Conservation (phyloP, 2,797 vertebrate species). For the Tinamus major region DNA sequence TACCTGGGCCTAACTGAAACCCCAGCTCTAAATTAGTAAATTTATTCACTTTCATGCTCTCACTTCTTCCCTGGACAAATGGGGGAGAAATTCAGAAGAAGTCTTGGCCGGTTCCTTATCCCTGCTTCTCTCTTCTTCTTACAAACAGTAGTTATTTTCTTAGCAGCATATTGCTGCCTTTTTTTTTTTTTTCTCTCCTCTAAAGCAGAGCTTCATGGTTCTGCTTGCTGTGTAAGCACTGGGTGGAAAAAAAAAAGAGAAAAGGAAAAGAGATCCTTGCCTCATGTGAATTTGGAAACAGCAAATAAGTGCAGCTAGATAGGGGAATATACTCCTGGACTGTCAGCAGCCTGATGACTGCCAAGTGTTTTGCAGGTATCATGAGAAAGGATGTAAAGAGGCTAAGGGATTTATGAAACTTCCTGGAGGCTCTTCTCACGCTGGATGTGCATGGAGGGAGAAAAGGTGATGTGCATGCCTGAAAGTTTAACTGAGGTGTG, state of each 20-base stretch:
- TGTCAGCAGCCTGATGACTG: not conserved
- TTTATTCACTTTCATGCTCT: not conserved
- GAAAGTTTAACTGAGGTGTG: not conserved
- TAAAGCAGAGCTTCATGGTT: not conserved
- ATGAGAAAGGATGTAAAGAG: not conserved
- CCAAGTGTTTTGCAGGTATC: not conserved
- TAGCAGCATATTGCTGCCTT: not conserved
- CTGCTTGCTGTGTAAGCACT: not conserved
- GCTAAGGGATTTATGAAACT: not conserved
- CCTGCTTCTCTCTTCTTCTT: not conserved
- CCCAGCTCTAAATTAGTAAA: not conserved
- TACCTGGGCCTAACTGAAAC: not conserved
- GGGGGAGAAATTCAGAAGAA: not conserved
- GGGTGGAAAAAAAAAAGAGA: not conserved
- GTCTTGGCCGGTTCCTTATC: fast-evolving
- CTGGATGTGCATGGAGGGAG: not conserved
- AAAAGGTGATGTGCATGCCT: not conserved
- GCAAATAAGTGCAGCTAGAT: not conserved
- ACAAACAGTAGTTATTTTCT: not conserved
- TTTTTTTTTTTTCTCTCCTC: not conserved
- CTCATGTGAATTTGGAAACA: not conserved
- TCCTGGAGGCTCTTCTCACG: not conserved
- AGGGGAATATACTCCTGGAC: not conserved
- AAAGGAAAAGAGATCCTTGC: not conserved
- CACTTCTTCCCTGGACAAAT: not conserved